Evolutionary conservation across 1,140 invertebrate species (phyloP).

Genomic region (Sinella curviseta): DNA sequence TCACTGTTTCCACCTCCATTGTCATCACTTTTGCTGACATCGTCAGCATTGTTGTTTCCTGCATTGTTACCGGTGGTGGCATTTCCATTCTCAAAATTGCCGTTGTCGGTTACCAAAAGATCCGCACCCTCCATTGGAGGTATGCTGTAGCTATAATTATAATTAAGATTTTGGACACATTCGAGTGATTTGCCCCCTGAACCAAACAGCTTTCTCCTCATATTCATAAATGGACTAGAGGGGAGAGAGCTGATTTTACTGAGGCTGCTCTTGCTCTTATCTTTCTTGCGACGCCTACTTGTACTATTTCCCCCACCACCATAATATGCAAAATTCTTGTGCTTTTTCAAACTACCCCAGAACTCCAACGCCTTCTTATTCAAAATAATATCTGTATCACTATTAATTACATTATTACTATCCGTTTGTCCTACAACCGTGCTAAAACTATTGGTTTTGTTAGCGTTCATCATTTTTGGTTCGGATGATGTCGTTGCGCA

Average conservation of each 20-base stretch:
- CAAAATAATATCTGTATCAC: slow-evolving; percentile 21
- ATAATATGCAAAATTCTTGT: slow-evolving; percentile 7
- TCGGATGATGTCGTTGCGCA: not conserved
- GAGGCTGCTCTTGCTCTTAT: not conserved
- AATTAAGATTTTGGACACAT: slow-evolving; percentile 29
- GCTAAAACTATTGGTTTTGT: slow-evolving; percentile 1
- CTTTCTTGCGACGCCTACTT: not conserved
- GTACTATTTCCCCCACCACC: not conserved
- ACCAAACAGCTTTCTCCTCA: slow-evolving; percentile 25
- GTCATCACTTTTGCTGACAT: not conserved
- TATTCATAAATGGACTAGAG: slow-evolving; percentile 33
- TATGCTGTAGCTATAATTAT: slow-evolving; percentile 1
- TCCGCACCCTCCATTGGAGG: not conserved
- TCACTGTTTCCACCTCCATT: not conserved
- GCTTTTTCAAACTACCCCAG: slow-evolving; percentile 10
- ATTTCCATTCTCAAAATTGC: not conserved
- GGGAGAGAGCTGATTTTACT: slow-evolving; percentile 35
- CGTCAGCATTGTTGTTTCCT: not conserved
- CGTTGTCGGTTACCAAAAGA: not conserved
- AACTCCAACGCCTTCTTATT: slow-evolving; percentile 15
- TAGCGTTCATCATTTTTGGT: slow-evolving; percentile 9
- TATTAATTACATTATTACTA: slow-evolving; percentile 12
- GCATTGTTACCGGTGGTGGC: not conserved
- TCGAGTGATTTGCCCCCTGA: slow-evolving; percentile 29
- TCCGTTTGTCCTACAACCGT: not conserved